Evolutionary conservation across 1,140 invertebrate species (phyloP).

Genomic region (Pseudomyrmex sp.): DNA sequence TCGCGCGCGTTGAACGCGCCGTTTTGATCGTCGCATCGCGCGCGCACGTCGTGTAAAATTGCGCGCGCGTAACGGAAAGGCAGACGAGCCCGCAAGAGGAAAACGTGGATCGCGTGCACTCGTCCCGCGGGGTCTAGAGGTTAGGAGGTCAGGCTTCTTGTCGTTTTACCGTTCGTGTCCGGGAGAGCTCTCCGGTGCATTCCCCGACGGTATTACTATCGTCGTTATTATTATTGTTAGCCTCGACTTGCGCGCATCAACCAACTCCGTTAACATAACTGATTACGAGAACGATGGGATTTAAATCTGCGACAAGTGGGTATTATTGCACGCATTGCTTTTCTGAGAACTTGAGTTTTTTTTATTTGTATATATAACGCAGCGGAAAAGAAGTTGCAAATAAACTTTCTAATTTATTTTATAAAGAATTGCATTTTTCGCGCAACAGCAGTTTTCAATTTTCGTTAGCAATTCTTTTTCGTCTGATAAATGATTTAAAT

Average conservation of each 20-base stretch:
- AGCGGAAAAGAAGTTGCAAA: too few species aligned
- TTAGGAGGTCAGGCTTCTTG: conserved; percentile 65
- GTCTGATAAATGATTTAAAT: background rate
- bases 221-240: conserved; percentile 57
- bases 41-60: conserved; percentile 39
- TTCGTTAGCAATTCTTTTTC: background rate
- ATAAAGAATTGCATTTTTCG: too few species aligned
- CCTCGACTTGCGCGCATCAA: conserved; percentile 29
- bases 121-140: conserved; percentile 62
- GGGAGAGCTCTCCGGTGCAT: conserved; percentile 60
- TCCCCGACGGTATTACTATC: conserved; percentile 51
- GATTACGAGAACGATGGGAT: conserved; percentile 42
- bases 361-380: too few species aligned
- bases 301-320: background rate
- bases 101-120: conserved; percentile 59
- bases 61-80: conserved; percentile 67
- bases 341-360: too few species aligned
- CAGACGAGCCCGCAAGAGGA: conserved; percentile 43
- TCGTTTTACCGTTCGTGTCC: conserved; percentile 65
- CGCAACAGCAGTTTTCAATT: background rate
- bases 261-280: conserved; percentile 42
- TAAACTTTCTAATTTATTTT: too few species aligned
- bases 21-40: conserved; percentile 61
- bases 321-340: too few species aligned
- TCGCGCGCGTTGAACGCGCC: conserved; percentile 63